phyloP scores from a whole-genome alignment of 2,888 invertebrate genomes.

The Palloptera scutellata region DNA sequence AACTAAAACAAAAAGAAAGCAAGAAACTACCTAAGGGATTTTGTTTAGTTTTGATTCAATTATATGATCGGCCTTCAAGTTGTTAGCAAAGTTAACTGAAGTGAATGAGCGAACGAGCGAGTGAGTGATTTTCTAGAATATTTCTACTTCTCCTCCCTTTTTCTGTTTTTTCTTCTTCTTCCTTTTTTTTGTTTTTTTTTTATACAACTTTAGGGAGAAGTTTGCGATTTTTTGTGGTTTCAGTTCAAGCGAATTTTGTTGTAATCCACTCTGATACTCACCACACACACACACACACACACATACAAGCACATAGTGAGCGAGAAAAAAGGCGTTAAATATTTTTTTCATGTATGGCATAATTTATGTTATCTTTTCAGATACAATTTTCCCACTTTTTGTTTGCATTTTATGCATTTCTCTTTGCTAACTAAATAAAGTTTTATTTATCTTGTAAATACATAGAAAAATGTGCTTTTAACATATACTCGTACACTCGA shows the following conservation, averaged over 20 bases:
- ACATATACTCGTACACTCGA: too few relatives aligned
- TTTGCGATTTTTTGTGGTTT: slow-evolving; percentile 8
- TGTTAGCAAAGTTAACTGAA: too few relatives aligned
- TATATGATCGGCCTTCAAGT: not conserved
- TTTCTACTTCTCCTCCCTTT: not conserved
- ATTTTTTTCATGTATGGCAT: slow-evolving; percentile 41
- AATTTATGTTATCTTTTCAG: slow-evolving; percentile 36
- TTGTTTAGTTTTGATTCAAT: slow-evolving; percentile 20
- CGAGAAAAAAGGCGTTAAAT: slow-evolving; percentile 42
- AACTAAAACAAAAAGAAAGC: too few relatives aligned
- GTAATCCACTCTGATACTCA: not conserved
- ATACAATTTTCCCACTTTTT: not conserved
- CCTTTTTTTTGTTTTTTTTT: not conserved
- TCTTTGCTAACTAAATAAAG: not conserved
- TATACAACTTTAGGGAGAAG: not conserved
- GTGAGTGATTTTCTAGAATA: not conserved
- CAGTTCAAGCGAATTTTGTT: not conserved
- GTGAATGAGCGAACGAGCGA: too few relatives aligned
- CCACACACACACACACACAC: too few relatives aligned
- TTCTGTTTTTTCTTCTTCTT: not conserved
- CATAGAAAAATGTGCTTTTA: not conserved
- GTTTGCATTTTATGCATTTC: not conserved
- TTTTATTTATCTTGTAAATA: not conserved
- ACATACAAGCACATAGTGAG: slow-evolving; percentile 4
- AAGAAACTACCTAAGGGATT: too few relatives aligned